Conservation (phyloP, 2,113 vertebrate species). For the Puffinus mauretanicus region DNA sequence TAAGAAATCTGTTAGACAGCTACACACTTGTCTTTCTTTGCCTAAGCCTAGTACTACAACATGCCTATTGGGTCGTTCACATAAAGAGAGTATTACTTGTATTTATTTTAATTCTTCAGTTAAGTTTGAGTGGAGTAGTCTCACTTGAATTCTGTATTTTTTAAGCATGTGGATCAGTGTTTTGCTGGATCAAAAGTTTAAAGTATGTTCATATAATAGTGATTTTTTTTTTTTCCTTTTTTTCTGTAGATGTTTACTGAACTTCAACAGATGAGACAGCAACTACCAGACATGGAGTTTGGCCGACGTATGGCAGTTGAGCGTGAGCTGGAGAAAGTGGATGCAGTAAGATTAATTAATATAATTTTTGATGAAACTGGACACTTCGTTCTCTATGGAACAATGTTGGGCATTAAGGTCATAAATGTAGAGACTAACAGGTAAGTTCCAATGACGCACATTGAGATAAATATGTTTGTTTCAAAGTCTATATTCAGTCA, state of each 20-base stretch:
- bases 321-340: slow-evolving; percentile 94
- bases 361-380: slow-evolving; percentile 98
- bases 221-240: not conserved
- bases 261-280: slow-evolving; percentile 97
- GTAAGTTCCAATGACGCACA: slow-evolving; percentile 65
- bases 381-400: slow-evolving; percentile 96
- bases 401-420: slow-evolving; percentile 98
- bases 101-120: not conserved
- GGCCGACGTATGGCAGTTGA: slow-evolving; percentile 96
- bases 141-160: not conserved
- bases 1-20: not conserved
- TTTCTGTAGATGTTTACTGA: slow-evolving; percentile 94
- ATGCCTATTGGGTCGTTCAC: not conserved
- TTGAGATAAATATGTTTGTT: not conserved
- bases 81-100: not conserved
- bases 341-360: slow-evolving; percentile 90
- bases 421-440: slow-evolving; percentile 98
- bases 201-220: not conserved
- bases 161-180: not conserved
- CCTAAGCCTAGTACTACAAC: not conserved
- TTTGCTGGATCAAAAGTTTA: not conserved
- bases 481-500: not conserved
- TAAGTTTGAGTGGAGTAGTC: not conserved
- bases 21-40: not conserved
- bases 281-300: slow-evolving; percentile 99